Percentiles rank a stretch among this genome's conserved stretches.
Conservation (phyloP, 2,797 vertebrate species). For the Acanthurus leucopareius region DNA sequence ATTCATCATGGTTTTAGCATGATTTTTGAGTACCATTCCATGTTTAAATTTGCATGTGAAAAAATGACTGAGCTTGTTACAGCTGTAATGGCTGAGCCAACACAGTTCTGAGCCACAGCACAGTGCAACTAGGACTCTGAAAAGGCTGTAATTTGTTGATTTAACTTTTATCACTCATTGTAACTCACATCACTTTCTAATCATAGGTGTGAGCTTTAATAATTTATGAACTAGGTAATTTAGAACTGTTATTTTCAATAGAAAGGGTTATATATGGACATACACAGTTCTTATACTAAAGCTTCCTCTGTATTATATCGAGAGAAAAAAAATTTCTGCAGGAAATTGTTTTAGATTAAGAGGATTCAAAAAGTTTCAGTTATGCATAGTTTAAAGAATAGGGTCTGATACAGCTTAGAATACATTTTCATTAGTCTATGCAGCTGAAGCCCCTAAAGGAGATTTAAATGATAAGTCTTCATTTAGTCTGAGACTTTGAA, state of each 20-base stretch:
- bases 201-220: not conserved
- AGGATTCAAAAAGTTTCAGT: too few species aligned
- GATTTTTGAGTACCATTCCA: not conserved
- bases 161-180: not conserved
- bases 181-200: not conserved
- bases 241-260: not conserved
- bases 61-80: not conserved
- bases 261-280: not conserved
- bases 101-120: not conserved
- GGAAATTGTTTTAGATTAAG: too few species aligned
- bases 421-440: not conserved
- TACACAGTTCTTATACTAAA: not conserved
- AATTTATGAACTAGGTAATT: not conserved
- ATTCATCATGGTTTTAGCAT: not conserved
- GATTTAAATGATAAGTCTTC: not conserved
- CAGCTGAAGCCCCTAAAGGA: not conserved
- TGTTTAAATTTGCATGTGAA: not conserved
- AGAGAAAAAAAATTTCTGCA: too few species aligned
- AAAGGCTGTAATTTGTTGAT: not conserved
- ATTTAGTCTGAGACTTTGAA: not conserved
- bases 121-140: not conserved
- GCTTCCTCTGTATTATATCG: not conserved
- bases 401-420: not conserved
- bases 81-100: not conserved
- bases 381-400: too few species aligned